phyloP scores from a whole-genome alignment of 2,888 invertebrate species.

The Prosapia bicincta region DNA sequence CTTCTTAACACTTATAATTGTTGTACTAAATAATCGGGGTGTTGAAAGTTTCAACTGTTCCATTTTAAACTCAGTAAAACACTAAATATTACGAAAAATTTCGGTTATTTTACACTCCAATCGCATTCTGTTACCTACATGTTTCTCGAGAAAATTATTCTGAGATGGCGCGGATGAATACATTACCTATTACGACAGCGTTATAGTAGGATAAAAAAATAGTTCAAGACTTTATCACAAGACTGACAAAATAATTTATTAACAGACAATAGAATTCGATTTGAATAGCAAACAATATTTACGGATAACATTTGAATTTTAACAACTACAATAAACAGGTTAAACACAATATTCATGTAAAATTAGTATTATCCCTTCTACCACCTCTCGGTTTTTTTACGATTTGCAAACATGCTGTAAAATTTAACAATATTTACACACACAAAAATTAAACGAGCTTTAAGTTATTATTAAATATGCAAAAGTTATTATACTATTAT shows the following conservation, averaged over 20 bases:
- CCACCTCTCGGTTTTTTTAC: background rate
- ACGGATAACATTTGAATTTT: background rate
- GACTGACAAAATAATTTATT: background rate
- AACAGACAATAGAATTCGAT: background rate
- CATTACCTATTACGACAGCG: background rate
- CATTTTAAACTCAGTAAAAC: conserved; percentile 41
- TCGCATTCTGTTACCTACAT: conserved; percentile 17
- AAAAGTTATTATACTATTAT: too few relatives aligned
- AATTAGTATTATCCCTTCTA: background rate
- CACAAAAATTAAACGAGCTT: too few relatives aligned
- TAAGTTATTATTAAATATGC: too few relatives aligned
- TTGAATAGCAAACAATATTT: background rate
- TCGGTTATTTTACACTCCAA: conserved; percentile 9
- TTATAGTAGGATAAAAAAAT: background rate
- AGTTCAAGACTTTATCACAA: background rate
- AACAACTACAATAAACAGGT: background rate
- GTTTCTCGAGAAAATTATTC: conserved; percentile 22
- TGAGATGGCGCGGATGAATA: conserved; percentile 25
- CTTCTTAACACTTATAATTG: conserved; percentile 75
- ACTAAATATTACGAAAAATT: conserved; percentile 10
- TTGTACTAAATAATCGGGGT: conserved; percentile 76
- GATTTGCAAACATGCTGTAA: background rate
- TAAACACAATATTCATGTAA: background rate
- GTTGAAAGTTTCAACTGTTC: conserved; percentile 48
- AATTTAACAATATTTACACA: background rate